Conservation (phyloP, 2,888 invertebrate species). For the Dorcus hopei region DNA sequence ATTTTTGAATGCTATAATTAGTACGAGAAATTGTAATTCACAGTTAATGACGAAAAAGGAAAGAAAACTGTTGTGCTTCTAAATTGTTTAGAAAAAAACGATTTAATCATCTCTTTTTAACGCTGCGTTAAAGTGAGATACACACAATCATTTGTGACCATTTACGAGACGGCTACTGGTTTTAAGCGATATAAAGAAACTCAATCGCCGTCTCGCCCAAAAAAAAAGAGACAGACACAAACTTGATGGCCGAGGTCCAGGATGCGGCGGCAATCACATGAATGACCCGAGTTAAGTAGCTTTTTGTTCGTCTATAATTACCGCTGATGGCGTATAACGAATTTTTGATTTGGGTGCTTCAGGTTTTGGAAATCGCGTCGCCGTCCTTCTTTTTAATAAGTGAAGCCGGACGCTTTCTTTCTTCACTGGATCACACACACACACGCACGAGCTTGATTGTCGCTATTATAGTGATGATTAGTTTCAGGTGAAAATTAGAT, state of each 20-base stretch:
- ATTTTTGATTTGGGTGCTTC: constrained; percentile 5
- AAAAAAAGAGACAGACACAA: neutral
- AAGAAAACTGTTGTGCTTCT: no score
- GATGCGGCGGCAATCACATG: neutral
- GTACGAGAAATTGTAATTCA: no score
- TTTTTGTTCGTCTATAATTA: constrained; percentile 5
- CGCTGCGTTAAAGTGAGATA: neutral
- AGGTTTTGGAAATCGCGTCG: neutral
- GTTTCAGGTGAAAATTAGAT: no score
- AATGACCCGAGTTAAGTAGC: neutral
- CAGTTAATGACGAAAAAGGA: no score
- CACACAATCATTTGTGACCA: constrained; percentile 2
- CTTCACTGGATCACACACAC: neutral
- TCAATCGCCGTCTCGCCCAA: neutral
- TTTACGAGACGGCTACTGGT: constrained; percentile 6
- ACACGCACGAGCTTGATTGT: neutral
- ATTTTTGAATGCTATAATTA: no score
- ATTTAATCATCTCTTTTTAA: no score
- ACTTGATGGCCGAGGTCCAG: neutral
- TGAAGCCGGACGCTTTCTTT: neutral
- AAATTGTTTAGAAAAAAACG: no score
- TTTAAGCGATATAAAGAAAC: constrained; percentile 6
- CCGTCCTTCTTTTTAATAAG: no score
- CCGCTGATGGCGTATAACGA: constrained; percentile 5
- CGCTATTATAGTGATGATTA: neutral